Evolutionary conservation across 2,888 invertebrate genomes (phyloP), one percentile per base, ranked within the genome.

Genomic region (Ligdia adustata): DNA sequence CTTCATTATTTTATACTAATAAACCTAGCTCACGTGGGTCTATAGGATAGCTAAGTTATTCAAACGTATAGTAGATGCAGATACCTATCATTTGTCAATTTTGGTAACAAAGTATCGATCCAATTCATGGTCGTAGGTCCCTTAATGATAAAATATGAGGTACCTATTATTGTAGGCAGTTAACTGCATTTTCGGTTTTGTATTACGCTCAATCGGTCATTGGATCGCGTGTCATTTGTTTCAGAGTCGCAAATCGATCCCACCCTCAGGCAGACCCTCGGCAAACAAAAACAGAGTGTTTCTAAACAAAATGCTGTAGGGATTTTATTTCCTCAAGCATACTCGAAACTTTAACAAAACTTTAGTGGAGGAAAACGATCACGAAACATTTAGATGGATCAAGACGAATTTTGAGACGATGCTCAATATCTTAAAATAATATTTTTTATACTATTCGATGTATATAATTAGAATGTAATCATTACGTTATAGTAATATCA

Each of bases 221-320:
- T 57, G 60, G 58, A 66, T 14, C 62, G 65, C 72, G 73, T 75
- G 70, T 79, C 86, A 83, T 86, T 86, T 82, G 76, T 82, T 83
- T 72, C 66, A 75, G 76, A 72, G 79, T 74, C 77, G 74, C 82
- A 76, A 77, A 79, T 77, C 76, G 72, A 64, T 65, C 75, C 69
- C 52, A 48, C 46, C 62, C 68, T 63, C 60, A 48, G 49, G 55
- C 53, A 52, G 49, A 68, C 78, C 78, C 75, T 75, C 68, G 52
- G 56, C 67, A 79, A 80, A 82, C 72, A 78, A 64, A 62, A 73
- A 77, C 75, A 80, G 79, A 78, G 83, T 81, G 82, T 75, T 81
- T 75, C 70, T 61, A 81, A 84, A 82, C 70, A 79, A 69, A 61
- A 34, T 38, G 45, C 37, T 43, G 52, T n/a, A n/a, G 56, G 38